Evolutionary conservation across 2,113 vertebrate genomes (phyloP).

Genomic region (Strigops habroptila): DNA sequence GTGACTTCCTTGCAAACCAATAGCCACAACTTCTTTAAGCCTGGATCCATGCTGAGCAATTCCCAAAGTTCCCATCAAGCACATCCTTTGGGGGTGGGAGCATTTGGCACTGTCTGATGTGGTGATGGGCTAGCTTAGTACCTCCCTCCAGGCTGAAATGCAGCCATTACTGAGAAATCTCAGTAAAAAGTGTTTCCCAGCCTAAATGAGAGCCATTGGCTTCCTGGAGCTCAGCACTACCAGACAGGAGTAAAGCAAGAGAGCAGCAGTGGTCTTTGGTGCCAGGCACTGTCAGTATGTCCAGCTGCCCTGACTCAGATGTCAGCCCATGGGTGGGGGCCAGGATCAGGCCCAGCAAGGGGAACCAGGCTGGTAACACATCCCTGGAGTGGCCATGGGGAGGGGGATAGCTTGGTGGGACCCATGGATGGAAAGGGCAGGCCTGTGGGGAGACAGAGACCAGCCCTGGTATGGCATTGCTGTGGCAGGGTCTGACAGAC

Average conservation of each 20-base stretch:
- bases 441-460: background rate
- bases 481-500: background rate
- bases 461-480: background rate
- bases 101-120: background rate
- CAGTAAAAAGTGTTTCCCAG: background rate
- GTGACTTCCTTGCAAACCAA: slow-evolving; percentile 25
- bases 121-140: background rate
- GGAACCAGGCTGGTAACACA: background rate
- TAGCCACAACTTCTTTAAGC: background rate
- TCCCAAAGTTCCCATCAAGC: background rate
- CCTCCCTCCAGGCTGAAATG: background rate
- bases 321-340: background rate
- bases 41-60: background rate
- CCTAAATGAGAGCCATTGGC: background rate
- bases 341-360: background rate
- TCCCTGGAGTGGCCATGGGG: no score
- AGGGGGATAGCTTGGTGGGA: background rate
- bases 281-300: background rate
- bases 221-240: background rate
- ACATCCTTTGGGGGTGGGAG: background rate
- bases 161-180: background rate
- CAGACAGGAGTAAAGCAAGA: background rate
- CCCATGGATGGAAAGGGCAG: background rate
- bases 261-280: background rate
- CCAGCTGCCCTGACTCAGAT: background rate